These are phyloP conservation scores for Drymodes brunneopygia DNA, from an alignment of 2,113 vertebrate species.

Conservation along the genomic window DNA sequence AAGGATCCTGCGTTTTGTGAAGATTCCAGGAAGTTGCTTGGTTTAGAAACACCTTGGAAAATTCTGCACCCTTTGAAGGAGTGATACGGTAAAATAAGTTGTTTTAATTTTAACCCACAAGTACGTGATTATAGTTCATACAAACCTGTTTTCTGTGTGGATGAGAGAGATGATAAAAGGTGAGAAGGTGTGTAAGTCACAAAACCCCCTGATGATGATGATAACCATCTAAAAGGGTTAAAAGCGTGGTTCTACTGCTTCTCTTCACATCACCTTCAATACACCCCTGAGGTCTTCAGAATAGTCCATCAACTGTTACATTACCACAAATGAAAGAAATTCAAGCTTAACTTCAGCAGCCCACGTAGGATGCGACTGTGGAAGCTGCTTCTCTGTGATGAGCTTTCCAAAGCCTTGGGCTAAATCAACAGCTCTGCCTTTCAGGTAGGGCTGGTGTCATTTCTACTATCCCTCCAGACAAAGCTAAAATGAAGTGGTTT, in stretches of 20 bases:
- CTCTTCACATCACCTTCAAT: not conserved
- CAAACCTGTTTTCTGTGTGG: not conserved
- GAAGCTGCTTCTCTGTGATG: not conserved
- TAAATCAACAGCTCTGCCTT: not conserved
- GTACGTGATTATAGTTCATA: not conserved
- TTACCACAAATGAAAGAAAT: not conserved
- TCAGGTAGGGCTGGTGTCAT: not conserved
- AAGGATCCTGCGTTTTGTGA: not conserved
- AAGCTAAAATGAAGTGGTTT: not conserved
- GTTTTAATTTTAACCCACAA: not conserved
- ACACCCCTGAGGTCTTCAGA: not conserved
- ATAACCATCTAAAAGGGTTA: not conserved
- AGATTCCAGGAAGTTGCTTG: not conserved
- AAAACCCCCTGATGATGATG: rapidly evolving
- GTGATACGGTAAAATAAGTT: not conserved
- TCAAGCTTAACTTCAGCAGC: not conserved
- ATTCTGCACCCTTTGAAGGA: not conserved
- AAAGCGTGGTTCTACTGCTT: not conserved
- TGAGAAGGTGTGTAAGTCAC: not conserved
- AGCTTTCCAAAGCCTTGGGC: not conserved
- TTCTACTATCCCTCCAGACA: not conserved
- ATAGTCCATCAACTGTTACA: not conserved
- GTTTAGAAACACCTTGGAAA: not conserved
- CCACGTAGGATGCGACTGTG: rapidly evolving
- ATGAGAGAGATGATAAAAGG: not conserved